phyloP scores from a whole-genome alignment of 2,888 invertebrate species.

The Stenolophus ochropezus region DNA sequence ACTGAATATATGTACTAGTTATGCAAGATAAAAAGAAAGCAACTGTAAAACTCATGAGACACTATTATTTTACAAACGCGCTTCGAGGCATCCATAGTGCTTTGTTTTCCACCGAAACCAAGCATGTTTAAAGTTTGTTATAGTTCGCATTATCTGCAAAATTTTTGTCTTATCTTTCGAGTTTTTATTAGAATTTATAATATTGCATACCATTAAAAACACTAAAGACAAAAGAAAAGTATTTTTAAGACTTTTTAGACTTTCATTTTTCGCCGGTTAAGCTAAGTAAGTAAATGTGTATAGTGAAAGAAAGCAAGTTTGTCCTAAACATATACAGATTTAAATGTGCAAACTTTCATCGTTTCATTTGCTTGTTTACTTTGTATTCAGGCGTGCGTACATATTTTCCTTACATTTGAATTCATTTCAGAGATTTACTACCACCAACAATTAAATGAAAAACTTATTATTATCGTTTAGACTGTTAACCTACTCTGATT shows the following conservation, averaged over 20 bases:
- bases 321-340: neutral
- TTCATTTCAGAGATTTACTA: neutral
- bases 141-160: neutral
- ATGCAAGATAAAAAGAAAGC: neutral
- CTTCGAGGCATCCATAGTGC: neutral
- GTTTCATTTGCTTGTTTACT: neutral
- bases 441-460: neutral
- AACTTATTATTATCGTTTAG: neutral
- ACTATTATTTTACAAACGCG: neutral
- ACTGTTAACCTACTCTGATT: too few species aligned
- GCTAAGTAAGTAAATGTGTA: neutral
- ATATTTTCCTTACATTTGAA: neutral
- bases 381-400: neutral
- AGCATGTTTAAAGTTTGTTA: neutral
- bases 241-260: neutral
- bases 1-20: neutral
- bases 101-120: neutral
- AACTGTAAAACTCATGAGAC: neutral
- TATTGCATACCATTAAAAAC: neutral
- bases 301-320: neutral
- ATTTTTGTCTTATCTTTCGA: neutral
- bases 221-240: neutral
- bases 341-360: constrained; percentile 1
- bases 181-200: neutral
- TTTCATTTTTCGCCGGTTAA: too few species aligned